These are phyloP conservation scores for Myxocyprinus asiaticus DNA, from an alignment of 2,113 vertebrate species.

Conservation along the genomic window DNA sequence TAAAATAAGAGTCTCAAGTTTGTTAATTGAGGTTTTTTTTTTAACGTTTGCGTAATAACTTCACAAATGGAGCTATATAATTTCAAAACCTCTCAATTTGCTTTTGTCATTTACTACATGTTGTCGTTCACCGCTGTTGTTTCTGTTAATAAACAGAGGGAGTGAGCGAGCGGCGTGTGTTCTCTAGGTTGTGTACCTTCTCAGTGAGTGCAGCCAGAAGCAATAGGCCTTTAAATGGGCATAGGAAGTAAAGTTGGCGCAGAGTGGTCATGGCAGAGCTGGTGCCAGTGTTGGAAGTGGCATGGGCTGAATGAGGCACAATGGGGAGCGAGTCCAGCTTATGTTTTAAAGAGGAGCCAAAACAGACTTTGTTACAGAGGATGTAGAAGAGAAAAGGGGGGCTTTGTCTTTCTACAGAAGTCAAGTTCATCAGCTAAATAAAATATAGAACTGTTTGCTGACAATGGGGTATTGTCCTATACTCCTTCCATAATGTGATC, in stretches of 20 bases:
- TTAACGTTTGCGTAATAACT: background rate
- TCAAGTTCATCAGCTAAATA: slow-evolving; percentile 31
- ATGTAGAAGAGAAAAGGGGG: slow-evolving; percentile 22
- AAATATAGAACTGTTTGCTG: slow-evolving; percentile 37
- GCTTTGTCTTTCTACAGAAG: slow-evolving; percentile 48
- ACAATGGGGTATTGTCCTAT: slow-evolving; percentile 17
- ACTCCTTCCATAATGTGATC: background rate
- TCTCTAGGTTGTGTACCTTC: slow-evolving; percentile 10
- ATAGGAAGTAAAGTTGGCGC: slow-evolving; percentile 70
- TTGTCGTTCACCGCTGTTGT: background rate
- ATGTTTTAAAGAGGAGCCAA: slow-evolving; percentile 76
- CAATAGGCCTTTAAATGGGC: slow-evolving; percentile 57
- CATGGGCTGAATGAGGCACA: slow-evolving; percentile 72
- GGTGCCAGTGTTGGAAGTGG: slow-evolving; percentile 64
- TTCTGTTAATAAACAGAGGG: slow-evolving; percentile 4
- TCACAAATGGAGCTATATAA: too few relatives aligned
- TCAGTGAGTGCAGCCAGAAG: slow-evolving; percentile 32
- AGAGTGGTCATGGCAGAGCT: slow-evolving; percentile 60
- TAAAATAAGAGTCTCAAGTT: too few relatives aligned
- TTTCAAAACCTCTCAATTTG: too few relatives aligned
- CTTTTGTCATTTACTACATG: background rate
- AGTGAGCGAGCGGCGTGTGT: slow-evolving; percentile 14
- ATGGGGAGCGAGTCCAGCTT: slow-evolving; percentile 72
- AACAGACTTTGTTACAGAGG: slow-evolving; percentile 46
- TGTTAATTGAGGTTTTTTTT: background rate